Evolutionary conservation across 2,888 invertebrate genomes (phyloP).

Genomic region (Blastobasis lacticolella): DNA sequence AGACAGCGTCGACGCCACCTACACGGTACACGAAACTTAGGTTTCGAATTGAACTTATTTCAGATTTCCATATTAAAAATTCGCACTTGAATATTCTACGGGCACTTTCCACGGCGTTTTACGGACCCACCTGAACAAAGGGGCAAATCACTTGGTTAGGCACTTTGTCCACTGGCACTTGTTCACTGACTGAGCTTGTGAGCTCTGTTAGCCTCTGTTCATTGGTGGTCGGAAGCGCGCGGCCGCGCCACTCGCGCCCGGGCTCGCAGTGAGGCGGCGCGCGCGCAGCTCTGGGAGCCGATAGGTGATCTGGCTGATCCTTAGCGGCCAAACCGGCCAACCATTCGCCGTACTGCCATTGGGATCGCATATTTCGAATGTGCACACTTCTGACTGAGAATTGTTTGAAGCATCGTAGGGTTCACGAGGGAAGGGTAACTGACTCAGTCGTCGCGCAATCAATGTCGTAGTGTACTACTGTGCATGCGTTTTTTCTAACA

Average conservation of each 20-base stretch:
- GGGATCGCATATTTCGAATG: no score
- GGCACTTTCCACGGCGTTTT: no score
- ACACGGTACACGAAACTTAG: slow-evolving; percentile 5
- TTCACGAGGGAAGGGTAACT: no score
- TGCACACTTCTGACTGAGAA: no score
- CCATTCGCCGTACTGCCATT: no score
- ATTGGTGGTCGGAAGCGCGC: slow-evolving; percentile 27
- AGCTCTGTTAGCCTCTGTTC: slow-evolving; percentile 4
- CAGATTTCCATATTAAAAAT: no score
- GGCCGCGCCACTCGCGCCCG: slow-evolving; percentile 48
- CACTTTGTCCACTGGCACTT: slow-evolving; percentile 41
- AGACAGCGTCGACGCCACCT: background rate
- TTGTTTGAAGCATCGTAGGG: no score
- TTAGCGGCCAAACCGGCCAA: slow-evolving; percentile 36
- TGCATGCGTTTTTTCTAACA: no score
- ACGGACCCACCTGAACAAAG: slow-evolving; percentile 41
- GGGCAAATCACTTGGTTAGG: slow-evolving; percentile 20
- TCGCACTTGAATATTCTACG: no score
- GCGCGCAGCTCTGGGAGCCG: slow-evolving; percentile 47
- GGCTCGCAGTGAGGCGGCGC: slow-evolving; percentile 52
- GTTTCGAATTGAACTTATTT: slow-evolving; percentile 12
- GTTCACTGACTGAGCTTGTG: slow-evolving; percentile 24
- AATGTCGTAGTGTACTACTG: no score
- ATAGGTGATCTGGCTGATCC: slow-evolving; percentile 49
- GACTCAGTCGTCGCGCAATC: no score